Evolutionary conservation across 1,140 invertebrate genomes (phyloP), one percentile per base, ranked within the genome.

Genomic region (Ephestia elutella): DNA sequence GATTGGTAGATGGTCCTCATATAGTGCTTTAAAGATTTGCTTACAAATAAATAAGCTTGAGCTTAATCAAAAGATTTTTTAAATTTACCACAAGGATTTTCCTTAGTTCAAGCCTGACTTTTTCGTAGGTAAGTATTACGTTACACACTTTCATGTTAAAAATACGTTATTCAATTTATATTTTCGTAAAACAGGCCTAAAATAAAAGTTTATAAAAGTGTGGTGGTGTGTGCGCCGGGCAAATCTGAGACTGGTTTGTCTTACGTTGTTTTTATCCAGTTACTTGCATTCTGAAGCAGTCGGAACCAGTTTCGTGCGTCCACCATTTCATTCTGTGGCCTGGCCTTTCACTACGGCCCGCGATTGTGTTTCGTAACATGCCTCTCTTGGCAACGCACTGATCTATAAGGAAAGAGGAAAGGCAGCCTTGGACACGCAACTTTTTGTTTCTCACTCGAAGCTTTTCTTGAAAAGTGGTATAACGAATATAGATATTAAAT

Each of bases 211-310:
- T 3, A 44, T 44, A 44, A 44, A 21, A 25, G 8, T 20, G 20
- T 53, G 19, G 21, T 25, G 5, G 13, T 5, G 20, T n/a, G 20
- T 13, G 21, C 20, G 50, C 50, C 38, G 38, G 21, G 50, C 50
- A 53, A 53, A 53, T 53, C 50, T 25, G 50, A 20, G 76, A 85
- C 82, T 85, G 82, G 84, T 84, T 84, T 82, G 74, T 78, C 80
- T 78, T 75, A 74, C 65, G 67, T 67, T 81, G 79, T 86, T 86
- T 86, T 86, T 85, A 79, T 85, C 84, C 84, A 82, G 77, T 83
- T 80, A 84, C 83, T 82, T 86, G 75, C 78, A 87, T 84, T 85
- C 80, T 86, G 80, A 80, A 74, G 79, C 78, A 75, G 73, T 77
- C 82, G 71, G 70, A 87, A 87, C 84, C 84, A 84, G 84, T 87